Evolutionary conservation across 2,113 vertebrate species (phyloP), one percentile per base, ranked within the genome.

Genomic region (Ochotona princeps): DNA sequence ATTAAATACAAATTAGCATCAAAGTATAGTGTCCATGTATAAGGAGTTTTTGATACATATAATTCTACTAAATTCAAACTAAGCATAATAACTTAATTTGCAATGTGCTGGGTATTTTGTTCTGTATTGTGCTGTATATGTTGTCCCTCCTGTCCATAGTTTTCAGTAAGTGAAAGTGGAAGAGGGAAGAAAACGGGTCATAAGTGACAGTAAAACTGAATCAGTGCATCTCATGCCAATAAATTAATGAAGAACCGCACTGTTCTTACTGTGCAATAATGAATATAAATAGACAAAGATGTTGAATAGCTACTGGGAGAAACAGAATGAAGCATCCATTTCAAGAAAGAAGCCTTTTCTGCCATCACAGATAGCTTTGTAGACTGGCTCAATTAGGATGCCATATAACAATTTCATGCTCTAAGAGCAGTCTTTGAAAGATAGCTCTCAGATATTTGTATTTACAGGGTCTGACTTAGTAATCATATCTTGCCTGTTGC

Each of bases 231-330:
- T 92, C 95, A 90, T 97, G 97, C 96, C 98, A 97, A 97, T 95
- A 93, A 97, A 98, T 97, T 95, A 93, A 97, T 97, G 97, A 98
- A 98, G 97, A 98, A 30, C 94, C 87, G 70, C 97, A 97, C 89
- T 98, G 98, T 98, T 98, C 95, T 94, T 97, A 93, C 94, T 96
- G 95, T 1, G 96, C 93, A 96, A 97, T 97, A 97, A 98, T 96
- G 97, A 98, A 95, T 96, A 97, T 96, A 97, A 98, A 98, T 93
- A 97, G 96, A 96, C 94, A 97, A 97, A 98, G 96, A 73, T 49
- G 66, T 83, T 97, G 95, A 98, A 95, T 90, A 97, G 96, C 91
- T 95, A 97, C 94, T 96, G 93, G 66, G 80, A 95, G 90, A 91
- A 96, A 92, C 96, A 96, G 91, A 97, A 96, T 92, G 96, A 97